These are phyloP conservation scores for Stenodera caucasica DNA, from an alignment of 2,888 invertebrate genomes.

Conservation along the genomic window DNA sequence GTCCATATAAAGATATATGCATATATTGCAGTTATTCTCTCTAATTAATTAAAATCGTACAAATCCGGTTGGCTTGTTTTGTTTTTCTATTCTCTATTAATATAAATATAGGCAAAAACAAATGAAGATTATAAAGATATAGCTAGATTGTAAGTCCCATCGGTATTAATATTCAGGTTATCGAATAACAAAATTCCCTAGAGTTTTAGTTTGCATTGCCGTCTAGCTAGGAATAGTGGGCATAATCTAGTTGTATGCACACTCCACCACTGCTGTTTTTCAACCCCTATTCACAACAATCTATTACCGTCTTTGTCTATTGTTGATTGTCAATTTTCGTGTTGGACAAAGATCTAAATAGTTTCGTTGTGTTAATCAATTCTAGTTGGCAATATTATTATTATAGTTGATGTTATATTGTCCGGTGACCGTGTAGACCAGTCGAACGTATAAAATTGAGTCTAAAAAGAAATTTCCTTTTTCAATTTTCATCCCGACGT, in stretches of 20 bases:
- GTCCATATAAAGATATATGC: too few species aligned
- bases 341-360: constrained; percentile 14
- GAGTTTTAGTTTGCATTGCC: constrained; percentile 48
- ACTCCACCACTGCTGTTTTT: constrained; percentile 20
- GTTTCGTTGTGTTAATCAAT: constrained; percentile 25
- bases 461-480: constrained; percentile 60
- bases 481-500: constrained; percentile 57
- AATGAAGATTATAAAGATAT: too few species aligned
- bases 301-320: not conserved
- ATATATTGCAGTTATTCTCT: too few species aligned
- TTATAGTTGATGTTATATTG: constrained; percentile 18
- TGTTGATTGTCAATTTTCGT: not conserved
- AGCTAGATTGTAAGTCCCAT: constrained; percentile 33
- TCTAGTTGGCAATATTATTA: not conserved
- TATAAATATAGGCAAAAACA: too few species aligned
- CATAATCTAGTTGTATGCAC: constrained; percentile 48
- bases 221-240: constrained; percentile 45
- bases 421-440: constrained; percentile 49
- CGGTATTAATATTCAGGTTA: constrained; percentile 45
- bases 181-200: constrained; percentile 46
- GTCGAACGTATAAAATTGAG: constrained; percentile 56
- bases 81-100: too few species aligned
- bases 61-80: too few species aligned
- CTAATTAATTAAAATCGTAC: not conserved
- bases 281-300: not conserved